phyloP scores from a whole-genome alignment of 2,113 vertebrate species.

The Silurus meridionalis region DNA sequence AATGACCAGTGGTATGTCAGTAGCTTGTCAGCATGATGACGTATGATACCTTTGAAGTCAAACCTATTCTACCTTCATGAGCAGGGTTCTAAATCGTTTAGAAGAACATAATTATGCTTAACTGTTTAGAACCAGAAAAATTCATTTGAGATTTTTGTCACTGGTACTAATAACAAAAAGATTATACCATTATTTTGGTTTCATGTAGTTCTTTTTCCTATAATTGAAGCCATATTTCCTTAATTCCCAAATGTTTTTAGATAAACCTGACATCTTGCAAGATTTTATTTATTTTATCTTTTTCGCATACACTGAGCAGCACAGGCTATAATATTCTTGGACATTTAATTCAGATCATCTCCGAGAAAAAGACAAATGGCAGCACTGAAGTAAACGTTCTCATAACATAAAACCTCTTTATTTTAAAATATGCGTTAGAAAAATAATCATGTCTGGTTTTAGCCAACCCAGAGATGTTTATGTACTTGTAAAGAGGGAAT shows the following conservation, averaged over 20 bases:
- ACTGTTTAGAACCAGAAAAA: background rate
- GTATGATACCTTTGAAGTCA: background rate
- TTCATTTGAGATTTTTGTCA: background rate
- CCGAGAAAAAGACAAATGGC: background rate
- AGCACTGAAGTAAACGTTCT: background rate
- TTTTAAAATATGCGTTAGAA: background rate
- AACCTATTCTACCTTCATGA: background rate
- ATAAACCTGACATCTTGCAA: background rate
- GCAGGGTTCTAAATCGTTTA: background rate
- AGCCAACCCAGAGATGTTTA: too few species aligned
- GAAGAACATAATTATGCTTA: background rate
- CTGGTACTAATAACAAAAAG: background rate
- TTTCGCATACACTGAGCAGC: background rate
- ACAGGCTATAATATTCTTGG: background rate
- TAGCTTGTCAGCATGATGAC: background rate
- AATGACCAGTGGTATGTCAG: background rate
- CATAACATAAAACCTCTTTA: background rate
- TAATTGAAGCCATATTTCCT: background rate
- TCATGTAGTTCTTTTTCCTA: background rate
- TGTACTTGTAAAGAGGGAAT: background rate
- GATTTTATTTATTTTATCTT: background rate
- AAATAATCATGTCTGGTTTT: background rate
- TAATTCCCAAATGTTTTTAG: background rate
- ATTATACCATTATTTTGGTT: background rate
- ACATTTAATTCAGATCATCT: background rate